Evolutionary conservation across 2,888 invertebrate genomes (phyloP).

Genomic region (Phania funesta): DNA sequence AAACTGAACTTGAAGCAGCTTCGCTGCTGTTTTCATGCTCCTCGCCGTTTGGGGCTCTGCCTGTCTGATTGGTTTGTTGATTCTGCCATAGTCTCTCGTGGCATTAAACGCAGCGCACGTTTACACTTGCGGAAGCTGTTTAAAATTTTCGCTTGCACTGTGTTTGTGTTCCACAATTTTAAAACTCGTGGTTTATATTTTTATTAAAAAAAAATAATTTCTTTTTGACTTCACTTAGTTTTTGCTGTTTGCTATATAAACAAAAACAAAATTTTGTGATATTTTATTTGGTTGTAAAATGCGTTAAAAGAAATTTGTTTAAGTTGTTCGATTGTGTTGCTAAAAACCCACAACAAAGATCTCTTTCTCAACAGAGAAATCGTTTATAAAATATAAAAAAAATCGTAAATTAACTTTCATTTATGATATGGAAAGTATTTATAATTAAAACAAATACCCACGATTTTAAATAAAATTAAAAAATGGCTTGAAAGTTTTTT

Average conservation of each 20-base stretch:
- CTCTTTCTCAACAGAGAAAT: slow-evolving; percentile 49
- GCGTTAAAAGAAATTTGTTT: slow-evolving; percentile 50
- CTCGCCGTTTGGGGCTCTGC: slow-evolving; percentile 40
- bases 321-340: slow-evolving; percentile 13
- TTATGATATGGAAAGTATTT: neutral
- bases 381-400: neutral
- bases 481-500: neutral
- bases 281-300: slow-evolving; percentile 2
- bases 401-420: neutral
- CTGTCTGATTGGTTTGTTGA: slow-evolving; percentile 43
- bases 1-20: slow-evolving; percentile 42
- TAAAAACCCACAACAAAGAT: neutral
- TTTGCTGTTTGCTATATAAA: neutral
- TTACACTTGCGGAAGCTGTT: slow-evolving; percentile 68
- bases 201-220: slow-evolving; percentile 5
- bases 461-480: neutral
- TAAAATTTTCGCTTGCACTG: slow-evolving; percentile 28
- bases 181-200: slow-evolving; percentile 23
- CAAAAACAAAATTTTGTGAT: slow-evolving; percentile 6
- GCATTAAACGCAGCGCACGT: slow-evolving; percentile 58
- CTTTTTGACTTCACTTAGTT: slow-evolving; percentile 3
- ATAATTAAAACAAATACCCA: neutral
- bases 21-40: slow-evolving; percentile 15
- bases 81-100: slow-evolving; percentile 54
- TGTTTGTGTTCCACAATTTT: slow-evolving; percentile 26